Base-by-base conservation (phyloP, 2,113 vertebrate genomes). In the Bubo blakistoni region DNA sequence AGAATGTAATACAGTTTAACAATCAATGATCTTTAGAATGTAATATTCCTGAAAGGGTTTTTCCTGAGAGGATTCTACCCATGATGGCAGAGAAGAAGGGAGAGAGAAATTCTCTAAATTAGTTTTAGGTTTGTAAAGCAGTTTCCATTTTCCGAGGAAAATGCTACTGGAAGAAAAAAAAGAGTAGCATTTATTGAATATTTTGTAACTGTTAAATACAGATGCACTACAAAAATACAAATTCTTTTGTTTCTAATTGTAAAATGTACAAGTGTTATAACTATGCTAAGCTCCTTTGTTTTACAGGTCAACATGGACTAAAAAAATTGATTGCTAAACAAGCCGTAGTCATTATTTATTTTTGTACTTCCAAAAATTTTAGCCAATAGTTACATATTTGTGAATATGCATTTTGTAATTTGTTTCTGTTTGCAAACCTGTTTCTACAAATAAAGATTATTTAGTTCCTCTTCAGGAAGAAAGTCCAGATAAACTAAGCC, bases 1-100 rank as follows among this genome's bases (percentile, higher is more conserved):
- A 96, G 59, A 87, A 94, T 65, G 67, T 65, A 92, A 90, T 95
- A 54, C 83, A 86, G 71, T 94, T 96, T 94, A 97, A 86, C 52
- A 97, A 57, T 78, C 91, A 84, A 55, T 40, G 81, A 82, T 89
- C 85, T 96, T 94, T 88, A 93, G 65, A 96, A 95, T 72, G 79
- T 90, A 92, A 46, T 79, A 88, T 90, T 92, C 86, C 73, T 95
- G 79, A 93, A 90, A 84, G 66, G 17, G 4, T 67, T 73, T 88
- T 89, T 83, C 27, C 30, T 3, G 29, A 72, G 57, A 94, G 44
- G 71, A 87, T 86, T 90, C 40, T 83, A 61, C 32, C 34, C 72
- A 19, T 25, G 29, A 71, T 61, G 86, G 73, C 19, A 46, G 92
- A 66, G 61, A 91, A 96, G 71, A 66, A 95, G 49, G n/a, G 54